A percentile compares a stretch with the other conserved stretches of the same genome.
Evolutionary conservation across 1,140 invertebrate genomes (phyloP).

Genomic region (Lordiphosa mommai): DNA sequence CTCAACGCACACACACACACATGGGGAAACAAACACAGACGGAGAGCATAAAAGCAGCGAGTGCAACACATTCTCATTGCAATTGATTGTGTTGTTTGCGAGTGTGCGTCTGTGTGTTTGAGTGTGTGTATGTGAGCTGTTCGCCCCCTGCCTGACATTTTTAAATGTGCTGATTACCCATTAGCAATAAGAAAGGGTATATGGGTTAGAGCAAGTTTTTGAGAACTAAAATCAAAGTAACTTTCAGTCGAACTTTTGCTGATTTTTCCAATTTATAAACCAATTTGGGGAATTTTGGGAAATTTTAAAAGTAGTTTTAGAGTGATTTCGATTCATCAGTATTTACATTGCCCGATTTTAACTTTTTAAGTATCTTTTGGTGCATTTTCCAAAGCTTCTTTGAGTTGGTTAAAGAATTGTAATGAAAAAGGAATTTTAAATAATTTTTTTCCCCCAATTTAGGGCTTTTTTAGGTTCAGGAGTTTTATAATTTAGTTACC

Average conservation of each 20-base stretch:
- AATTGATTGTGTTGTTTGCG: conserved; percentile 48
- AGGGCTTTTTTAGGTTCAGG: no score
- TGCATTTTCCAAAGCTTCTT: no score
- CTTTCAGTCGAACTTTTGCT: background rate
- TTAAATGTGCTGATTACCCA: conserved; percentile 14
- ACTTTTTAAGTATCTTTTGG: no score
- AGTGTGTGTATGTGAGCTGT: conserved; percentile 15
- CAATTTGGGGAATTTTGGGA: no score
- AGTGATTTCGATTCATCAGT: no score
- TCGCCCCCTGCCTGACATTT: conserved; percentile 31
- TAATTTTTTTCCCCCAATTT: no score
- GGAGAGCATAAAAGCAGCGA: conserved; percentile 60
- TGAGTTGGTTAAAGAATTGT: no score
- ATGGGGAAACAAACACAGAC: conserved; percentile 22
- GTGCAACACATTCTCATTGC: conserved; percentile 67
- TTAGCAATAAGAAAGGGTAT: conserved; percentile 1
- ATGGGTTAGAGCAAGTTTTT: background rate
- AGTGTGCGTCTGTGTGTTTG: background rate
- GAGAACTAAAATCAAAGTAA: background rate
- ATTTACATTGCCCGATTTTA: no score
- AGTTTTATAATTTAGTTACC: no score
- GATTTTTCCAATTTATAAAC: background rate
- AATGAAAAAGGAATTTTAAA: no score
- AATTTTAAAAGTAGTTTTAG: no score
- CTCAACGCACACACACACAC: conserved; percentile 41